A percentile compares a stretch with the other conserved stretches of the same genome.
Conservation (phyloP, 2,797 vertebrate species). For the Phylloscopus collybita region DNA sequence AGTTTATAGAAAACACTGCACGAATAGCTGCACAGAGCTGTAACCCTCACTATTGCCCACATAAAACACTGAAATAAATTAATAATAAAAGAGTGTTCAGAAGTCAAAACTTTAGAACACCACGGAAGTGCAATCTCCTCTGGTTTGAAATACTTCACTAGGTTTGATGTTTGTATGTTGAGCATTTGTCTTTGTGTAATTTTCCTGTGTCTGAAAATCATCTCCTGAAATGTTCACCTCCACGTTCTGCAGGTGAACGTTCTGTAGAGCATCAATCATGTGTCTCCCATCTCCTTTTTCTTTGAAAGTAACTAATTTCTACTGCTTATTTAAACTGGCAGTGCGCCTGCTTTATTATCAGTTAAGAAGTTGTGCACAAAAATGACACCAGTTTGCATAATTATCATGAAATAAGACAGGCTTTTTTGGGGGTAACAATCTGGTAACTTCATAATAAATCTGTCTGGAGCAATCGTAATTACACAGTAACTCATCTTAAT, state of each 20-base stretch:
- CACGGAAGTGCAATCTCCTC: not conserved
- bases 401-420: slow-evolving; percentile 62
- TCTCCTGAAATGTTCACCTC: not conserved
- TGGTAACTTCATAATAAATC: slow-evolving; percentile 65
- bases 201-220: not conserved
- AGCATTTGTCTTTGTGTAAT: not conserved
- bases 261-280: not conserved
- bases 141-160: not conserved
- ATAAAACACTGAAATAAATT: not conserved
- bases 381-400: slow-evolving; percentile 62
- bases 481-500: slow-evolving; percentile 68
- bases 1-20: not conserved
- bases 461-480: slow-evolving; percentile 64
- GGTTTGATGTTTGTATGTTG: not conserved
- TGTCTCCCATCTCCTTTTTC: not conserved
- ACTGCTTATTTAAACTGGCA: slow-evolving; percentile 61
- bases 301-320: slow-evolving; percentile 52
- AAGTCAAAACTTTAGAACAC: not conserved
- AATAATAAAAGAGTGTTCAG: not conserved
- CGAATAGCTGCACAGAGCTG: not conserved
- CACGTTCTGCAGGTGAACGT: not conserved
- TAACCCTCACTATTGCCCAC: not conserved
- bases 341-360: slow-evolving; percentile 65
- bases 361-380: slow-evolving; percentile 58
- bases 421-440: slow-evolving; percentile 68